phyloP scores from a whole-genome alignment of 2,797 vertebrate species.

The Trematomus bernacchii region DNA sequence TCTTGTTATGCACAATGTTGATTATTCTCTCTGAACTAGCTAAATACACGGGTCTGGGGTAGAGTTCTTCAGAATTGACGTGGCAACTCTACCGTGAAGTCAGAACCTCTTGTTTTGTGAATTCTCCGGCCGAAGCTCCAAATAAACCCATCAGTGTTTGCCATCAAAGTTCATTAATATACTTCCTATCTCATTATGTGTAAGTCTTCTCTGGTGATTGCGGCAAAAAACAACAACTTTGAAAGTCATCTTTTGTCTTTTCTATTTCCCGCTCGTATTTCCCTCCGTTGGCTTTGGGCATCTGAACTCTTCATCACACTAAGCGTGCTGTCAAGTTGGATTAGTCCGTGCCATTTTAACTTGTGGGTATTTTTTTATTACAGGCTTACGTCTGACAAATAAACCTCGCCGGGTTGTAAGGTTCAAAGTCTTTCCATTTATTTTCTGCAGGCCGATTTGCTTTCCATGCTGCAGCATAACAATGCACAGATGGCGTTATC shows the following conservation, averaged over 20 bases:
- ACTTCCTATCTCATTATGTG: neutral
- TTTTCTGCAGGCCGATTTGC: constrained; percentile 37
- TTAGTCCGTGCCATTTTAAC: constrained; percentile 58
- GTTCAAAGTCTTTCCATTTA: constrained; percentile 65
- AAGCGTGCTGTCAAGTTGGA: constrained; percentile 57
- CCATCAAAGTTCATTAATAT: too few relatives aligned
- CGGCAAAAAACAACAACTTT: constrained; percentile 25
- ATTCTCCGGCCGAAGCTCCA: too few relatives aligned
- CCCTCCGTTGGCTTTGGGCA: constrained; percentile 33
- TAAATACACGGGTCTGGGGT: too few relatives aligned
- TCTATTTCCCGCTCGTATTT: neutral
- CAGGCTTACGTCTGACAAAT: constrained; percentile 63
- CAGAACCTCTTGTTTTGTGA: too few relatives aligned
- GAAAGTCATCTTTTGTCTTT: constrained; percentile 55
- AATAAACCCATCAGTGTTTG: too few relatives aligned
- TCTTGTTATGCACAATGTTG: too few relatives aligned
- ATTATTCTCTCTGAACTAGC: too few relatives aligned
- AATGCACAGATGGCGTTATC: constrained; percentile 45
- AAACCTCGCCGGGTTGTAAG: constrained; percentile 58
- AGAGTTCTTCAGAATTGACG: too few relatives aligned
- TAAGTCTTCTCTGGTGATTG: neutral
- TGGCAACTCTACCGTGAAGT: too few relatives aligned
- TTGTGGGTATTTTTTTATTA: constrained; percentile 45
- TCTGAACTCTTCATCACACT: constrained; percentile 62
- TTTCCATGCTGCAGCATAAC: constrained; percentile 48